Percentiles rank a stretch among this genome's conserved stretches.
Conservation (phyloP, 2,113 vertebrate species). For the Eonycteris spelaea region DNA sequence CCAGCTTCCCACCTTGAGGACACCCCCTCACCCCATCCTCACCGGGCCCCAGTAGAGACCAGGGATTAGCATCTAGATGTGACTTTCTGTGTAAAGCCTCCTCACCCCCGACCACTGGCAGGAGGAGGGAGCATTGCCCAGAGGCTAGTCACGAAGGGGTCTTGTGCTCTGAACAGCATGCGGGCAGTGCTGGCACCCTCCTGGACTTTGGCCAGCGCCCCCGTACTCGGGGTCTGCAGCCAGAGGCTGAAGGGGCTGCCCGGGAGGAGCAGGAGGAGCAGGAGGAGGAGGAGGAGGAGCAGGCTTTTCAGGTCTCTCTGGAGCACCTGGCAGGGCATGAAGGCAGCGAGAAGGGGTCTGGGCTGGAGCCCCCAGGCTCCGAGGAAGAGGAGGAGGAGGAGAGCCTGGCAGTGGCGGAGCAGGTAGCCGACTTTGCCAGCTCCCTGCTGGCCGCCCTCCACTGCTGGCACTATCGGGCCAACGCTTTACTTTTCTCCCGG, state of each 20-base stretch:
- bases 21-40: not conserved
- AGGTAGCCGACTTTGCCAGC: slow-evolving; percentile 96
- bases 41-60: not conserved
- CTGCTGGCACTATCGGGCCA: slow-evolving; percentile 94
- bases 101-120: not conserved
- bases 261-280: slow-evolving; percentile 77
- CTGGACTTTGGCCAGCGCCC: slow-evolving; percentile 83
- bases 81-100: not conserved
- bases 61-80: not conserved
- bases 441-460: slow-evolving; percentile 92
- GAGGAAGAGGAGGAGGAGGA: slow-evolving; percentile 90
- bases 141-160: slow-evolving; percentile 42
- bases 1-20: not conserved
- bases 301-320: slow-evolving; percentile 77
- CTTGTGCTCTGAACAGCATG: slow-evolving; percentile 85
- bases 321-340: slow-evolving; percentile 79
- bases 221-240: slow-evolving; percentile 77
- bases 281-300: slow-evolving; percentile 63
- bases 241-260: slow-evolving; percentile 75
- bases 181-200: slow-evolving; percentile 87
- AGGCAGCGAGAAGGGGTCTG: slow-evolving; percentile 73
- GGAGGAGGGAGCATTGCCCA: not conserved
- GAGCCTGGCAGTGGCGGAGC: slow-evolving; percentile 89
- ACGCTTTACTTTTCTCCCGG: slow-evolving; percentile 93
- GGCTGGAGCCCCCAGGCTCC: slow-evolving; percentile 75